These are phyloP conservation scores for Alaudala cheleensis DNA, from an alignment of 2,113 vertebrate genomes.

Conservation along the genomic window DNA sequence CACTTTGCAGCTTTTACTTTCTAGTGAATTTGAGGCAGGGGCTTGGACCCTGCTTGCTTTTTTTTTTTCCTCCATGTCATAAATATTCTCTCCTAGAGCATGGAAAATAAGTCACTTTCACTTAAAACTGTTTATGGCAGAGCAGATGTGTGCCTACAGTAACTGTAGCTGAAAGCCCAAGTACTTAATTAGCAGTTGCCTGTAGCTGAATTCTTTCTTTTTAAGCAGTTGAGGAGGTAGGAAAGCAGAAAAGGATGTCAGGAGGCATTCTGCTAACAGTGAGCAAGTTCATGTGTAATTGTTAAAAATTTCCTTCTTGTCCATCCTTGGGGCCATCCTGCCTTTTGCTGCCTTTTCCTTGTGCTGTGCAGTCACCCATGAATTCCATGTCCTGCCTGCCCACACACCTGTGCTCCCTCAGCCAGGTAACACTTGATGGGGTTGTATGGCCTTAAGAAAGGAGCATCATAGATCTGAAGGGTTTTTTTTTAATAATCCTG, in stretches of 20 bases:
- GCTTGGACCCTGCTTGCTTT: background rate
- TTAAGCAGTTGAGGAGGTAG: background rate
- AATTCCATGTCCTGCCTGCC: rapidly evolving
- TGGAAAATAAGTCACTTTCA: conserved; percentile 1
- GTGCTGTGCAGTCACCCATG: background rate
- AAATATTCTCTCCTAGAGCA: conserved; percentile 34
- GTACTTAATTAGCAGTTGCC: conserved; percentile 50
- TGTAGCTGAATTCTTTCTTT: conserved; percentile 60
- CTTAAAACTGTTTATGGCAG: conserved; percentile 29
- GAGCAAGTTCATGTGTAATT: conserved; percentile 12
- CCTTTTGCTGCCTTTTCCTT: background rate
- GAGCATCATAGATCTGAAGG: background rate
- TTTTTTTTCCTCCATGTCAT: background rate
- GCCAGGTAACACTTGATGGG: background rate
- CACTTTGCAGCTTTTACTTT: background rate
- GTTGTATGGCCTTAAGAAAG: background rate
- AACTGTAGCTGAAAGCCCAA: conserved; percentile 21
- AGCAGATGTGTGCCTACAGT: conserved; percentile 21
- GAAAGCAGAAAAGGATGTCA: background rate
- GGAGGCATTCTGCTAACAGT: background rate
- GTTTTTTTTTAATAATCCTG: background rate
- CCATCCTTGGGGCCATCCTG: rapidly evolving
- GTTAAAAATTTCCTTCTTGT: background rate
- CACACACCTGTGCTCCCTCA: background rate
- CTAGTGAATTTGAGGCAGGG: background rate